Evolutionary conservation across 1,140 invertebrate genomes (phyloP), one percentile per base, ranked within the genome.

Genomic region (Neodiprion pinetum): DNA sequence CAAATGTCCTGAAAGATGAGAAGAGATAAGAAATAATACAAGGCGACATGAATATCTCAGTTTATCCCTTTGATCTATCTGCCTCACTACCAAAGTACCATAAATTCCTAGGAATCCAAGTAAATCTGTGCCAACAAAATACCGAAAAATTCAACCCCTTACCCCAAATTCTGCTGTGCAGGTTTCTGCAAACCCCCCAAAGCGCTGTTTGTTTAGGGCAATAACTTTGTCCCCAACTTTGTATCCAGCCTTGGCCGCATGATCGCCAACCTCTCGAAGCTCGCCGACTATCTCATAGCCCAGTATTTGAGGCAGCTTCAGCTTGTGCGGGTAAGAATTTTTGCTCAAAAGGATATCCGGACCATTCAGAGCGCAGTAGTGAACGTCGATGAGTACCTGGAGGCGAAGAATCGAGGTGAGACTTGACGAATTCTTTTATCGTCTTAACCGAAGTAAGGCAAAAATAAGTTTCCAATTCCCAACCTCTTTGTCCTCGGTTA

Each of bases 331-430:
- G 77, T 91, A 89, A 65, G 86, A 80, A 73, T 91, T 91, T 77
- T 86, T 80, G 74, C 82, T 85, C 69, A 90, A 82, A 21, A 91
- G 81, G 49, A 89, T 81, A 83, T 93, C 92, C 7, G 90, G 86
- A 72, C 89, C 88, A 83, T 93, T 93, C n/a, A 93, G 83, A 17
- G 91, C 90, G 80, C 91, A 91, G 70, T 88, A 89, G 76, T 90
- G 85, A 11, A 92, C 89, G 73, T 89, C 87, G 28, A 93, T 88
- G 28, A 91, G 76, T 48, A 93, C 89, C 92, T 92, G 70, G 23
- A 78, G 78, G 47, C 80, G 70, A 75, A 70, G 70, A 72, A 69
- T 75, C 28, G 28, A 40, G 1, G 28, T 40, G 28, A 40, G 28
- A 40, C 28, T 40, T 40, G 1, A 40, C 28, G 5, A 40, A 40